Evolutionary conservation across 2,888 invertebrate genomes (phyloP).

Genomic region (Eutolmus rufibarbis): DNA sequence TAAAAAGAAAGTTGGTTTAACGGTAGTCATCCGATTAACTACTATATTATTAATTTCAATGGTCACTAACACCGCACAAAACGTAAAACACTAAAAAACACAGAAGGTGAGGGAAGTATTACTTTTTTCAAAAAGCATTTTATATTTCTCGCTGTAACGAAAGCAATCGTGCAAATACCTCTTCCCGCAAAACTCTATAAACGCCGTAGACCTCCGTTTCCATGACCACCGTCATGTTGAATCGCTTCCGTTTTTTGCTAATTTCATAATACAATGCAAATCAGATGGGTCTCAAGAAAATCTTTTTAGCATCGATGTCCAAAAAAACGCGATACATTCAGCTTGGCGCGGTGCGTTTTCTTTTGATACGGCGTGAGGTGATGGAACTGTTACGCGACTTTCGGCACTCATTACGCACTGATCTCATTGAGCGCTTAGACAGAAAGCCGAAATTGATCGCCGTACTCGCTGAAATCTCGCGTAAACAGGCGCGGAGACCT

Average conservation of each 20-base stretch:
- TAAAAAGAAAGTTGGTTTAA: neutral
- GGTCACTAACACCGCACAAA: neutral
- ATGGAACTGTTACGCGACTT: neutral
- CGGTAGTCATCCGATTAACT: neutral
- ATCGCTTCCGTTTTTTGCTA: neutral
- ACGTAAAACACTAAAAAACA: neutral
- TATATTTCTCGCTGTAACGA: neutral
- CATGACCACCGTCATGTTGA: slow-evolving; percentile 11
- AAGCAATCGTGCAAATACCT: neutral
- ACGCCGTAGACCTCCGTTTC: slow-evolving; percentile 29
- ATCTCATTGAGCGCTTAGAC: neutral
- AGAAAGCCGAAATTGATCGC: neutral
- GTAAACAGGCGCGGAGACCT: neutral
- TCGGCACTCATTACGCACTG: neutral
- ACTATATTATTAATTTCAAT: neutral
- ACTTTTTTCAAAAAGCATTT: neutral
- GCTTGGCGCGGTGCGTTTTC: neutral
- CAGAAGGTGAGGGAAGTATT: neutral
- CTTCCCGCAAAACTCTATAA: slow-evolving; percentile 15
- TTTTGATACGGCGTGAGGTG: neutral
- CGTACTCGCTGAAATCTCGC: slow-evolving; percentile 11
- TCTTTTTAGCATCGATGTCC: neutral
- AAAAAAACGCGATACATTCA: neutral
- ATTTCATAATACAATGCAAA: slow-evolving; percentile 7
- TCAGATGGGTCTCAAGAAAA: neutral